Conservation (phyloP, 1,140 invertebrate species). For the Ephestia elutella region DNA sequence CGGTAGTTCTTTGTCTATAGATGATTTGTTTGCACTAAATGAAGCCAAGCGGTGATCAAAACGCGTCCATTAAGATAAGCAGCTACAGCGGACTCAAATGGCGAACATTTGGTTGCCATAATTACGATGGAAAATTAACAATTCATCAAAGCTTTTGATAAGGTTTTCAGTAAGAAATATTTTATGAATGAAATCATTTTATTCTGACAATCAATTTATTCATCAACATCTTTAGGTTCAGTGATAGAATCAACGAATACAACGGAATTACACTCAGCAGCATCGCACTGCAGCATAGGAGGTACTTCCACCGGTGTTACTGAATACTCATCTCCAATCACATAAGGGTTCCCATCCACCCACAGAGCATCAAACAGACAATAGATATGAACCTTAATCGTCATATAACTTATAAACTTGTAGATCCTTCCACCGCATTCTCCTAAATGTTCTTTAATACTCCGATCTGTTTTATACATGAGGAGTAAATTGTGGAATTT, state of each 20-base stretch:
- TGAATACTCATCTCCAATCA: conserved; percentile 65
- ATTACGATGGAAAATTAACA: too few relatives aligned
- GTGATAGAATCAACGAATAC: conserved; percentile 62
- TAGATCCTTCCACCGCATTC: conserved; percentile 64
- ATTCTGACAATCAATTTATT: conserved; percentile 22
- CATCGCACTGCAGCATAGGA: conserved; percentile 61
- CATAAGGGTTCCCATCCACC: conserved; percentile 65
- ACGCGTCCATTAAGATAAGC: too few relatives aligned
- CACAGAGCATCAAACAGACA: conserved; percentile 62
- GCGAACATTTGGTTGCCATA: too few relatives aligned
- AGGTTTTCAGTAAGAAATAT: background rate
- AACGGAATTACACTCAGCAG: conserved; percentile 61
- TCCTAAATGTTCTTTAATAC: conserved; percentile 63
- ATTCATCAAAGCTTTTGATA: background rate
- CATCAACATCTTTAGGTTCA: conserved; percentile 58
- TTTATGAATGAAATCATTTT: background rate
- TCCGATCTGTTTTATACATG: conserved; percentile 64
- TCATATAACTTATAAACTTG: conserved; percentile 68
- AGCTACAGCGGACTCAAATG: too few relatives aligned
- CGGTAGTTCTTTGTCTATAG: too few relatives aligned
- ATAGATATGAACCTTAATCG: conserved; percentile 64
- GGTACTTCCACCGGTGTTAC: conserved; percentile 62
- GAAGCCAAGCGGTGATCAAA: too few relatives aligned
- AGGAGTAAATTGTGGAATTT: conserved; percentile 63
- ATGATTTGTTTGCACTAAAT: too few relatives aligned